Evolutionary conservation across 2,797 vertebrate genomes (phyloP), one percentile per base, ranked within the genome.

Genomic region (Ctenosaura bakeri): DNA sequence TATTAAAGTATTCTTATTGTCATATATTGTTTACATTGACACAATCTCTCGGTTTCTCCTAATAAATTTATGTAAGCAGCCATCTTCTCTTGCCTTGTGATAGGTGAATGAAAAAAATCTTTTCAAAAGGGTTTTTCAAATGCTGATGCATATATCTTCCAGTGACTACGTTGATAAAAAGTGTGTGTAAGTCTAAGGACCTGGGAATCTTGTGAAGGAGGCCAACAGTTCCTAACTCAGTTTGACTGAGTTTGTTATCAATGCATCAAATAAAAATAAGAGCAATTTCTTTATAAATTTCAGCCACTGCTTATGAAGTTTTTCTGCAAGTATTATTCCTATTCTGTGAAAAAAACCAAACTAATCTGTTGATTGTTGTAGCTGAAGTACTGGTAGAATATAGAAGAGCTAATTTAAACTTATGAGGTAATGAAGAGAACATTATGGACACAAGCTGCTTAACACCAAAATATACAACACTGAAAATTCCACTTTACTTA

Each of bases 401-500:
- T 24, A 77, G 29, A 56, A n/a, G 42, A 54, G 8, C 29, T 83
- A 83, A 26, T 56, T 86, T 29, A 66, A 32, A 52, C 54, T 0
- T 6, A 83, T 2, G 79, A 1, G 35, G 38, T 73, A 88, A 64
- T 2, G 13, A 50, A 81, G 52, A 86, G 14, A 22, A 14, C n/a
- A 54, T 69, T 84, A 0, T 73, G 56, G 62, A 38, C 32, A 42
- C 10, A 78, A 26, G 26, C 77, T 62, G 1, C 54, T 26, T 0
- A n/a, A 18, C 80, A n/a, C 12, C n/a, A 62, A n/a, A 32, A 18
- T 35, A 81, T 62, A 42, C 9, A n/a, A 66, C 12, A 26, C 46
- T 32, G 24, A 83, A 1, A 0, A 32, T 89, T 26, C 14, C 10
- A 89, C 26, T 92, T 59, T 86, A 97, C 99, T 97, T 96, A 99